Evolutionary conservation across 2,113 vertebrate genomes (phyloP).

Genomic region (Urocolius indicus): DNA sequence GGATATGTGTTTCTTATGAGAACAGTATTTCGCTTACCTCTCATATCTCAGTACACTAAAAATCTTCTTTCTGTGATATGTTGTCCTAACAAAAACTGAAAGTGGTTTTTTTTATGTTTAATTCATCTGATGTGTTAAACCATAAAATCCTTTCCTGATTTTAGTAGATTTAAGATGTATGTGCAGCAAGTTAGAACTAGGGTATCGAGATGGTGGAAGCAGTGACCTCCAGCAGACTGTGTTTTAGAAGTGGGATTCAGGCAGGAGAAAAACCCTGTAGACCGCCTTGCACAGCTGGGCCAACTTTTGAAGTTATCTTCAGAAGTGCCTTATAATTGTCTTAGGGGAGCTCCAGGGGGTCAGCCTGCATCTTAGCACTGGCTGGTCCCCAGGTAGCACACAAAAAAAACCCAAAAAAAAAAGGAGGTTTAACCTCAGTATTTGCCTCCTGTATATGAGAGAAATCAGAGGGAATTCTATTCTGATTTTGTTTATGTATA

Average conservation of each 20-base stretch:
- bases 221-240: not conserved
- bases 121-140: not conserved
- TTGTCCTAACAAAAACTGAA: not conserved
- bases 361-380: not conserved
- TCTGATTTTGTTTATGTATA: not conserved
- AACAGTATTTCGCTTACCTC: not conserved
- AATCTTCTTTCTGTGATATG: not conserved
- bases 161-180: not conserved
- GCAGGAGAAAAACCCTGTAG: not conserved
- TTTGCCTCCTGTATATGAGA: not conserved
- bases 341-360: not conserved
- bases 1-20: not conserved
- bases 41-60: not conserved
- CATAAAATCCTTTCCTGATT: not conserved
- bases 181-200: not conserved
- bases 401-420: rapidly evolving
- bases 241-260: not conserved
- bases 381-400: not conserved
- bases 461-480: not conserved
- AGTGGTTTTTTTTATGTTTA: not conserved
- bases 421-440: not conserved
- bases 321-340: not conserved
- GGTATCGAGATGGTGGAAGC: not conserved
- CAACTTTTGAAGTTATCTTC: not conserved
- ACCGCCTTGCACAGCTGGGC: not conserved